phyloP scores from a whole-genome alignment of 2,113 vertebrate genomes.

The Piliocolobus tephrosceles region DNA sequence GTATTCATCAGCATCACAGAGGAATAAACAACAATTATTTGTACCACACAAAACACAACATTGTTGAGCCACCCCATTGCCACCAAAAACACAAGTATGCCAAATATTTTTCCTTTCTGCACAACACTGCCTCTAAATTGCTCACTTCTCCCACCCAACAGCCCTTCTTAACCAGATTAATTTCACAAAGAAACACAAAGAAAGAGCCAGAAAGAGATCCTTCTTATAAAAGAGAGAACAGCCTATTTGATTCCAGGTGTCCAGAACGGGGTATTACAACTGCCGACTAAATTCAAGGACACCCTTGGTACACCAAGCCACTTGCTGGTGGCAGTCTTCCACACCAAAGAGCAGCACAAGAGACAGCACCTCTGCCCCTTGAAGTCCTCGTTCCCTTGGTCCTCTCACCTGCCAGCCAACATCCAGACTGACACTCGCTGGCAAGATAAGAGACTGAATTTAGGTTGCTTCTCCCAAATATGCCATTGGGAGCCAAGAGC shows the following conservation, averaged over 20 bases:
- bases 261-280: neutral
- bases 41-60: neutral
- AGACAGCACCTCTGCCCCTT: neutral
- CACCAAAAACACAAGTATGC: neutral
- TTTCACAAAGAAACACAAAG: constrained; percentile 14
- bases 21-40: neutral
- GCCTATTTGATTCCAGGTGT: neutral
- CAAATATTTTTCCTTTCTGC: neutral
- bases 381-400: neutral
- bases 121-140: neutral
- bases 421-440: neutral
- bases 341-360: neutral
- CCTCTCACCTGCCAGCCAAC: neutral
- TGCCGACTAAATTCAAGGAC: neutral
- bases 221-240: neutral
- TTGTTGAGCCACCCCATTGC: neutral
- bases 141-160: neutral
- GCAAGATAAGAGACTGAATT: neutral
- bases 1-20: neutral
- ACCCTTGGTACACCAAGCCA: neutral
- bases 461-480: neutral
- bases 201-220: neutral
- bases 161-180: neutral
- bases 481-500: neutral
- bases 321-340: neutral